Conservation (phyloP, 2,888 invertebrate species). For the Acrobasis repandana region DNA sequence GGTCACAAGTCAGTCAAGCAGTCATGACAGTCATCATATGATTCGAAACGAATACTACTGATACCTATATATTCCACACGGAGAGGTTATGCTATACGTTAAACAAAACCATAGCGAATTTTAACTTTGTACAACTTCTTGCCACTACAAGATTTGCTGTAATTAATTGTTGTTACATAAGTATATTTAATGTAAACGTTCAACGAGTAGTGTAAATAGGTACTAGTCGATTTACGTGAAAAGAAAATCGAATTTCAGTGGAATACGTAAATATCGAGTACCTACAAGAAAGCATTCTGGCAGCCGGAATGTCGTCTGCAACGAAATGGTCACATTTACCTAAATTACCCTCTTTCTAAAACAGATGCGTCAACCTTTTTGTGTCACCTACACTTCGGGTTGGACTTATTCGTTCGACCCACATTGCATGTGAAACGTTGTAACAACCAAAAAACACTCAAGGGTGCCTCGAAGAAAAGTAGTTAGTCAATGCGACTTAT, state of each 20-base stretch:
- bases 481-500: neutral
- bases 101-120: no score
- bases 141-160: no score
- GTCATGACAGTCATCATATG: no score
- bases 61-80: no score
- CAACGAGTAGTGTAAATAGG: no score
- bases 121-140: no score
- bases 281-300: neutral
- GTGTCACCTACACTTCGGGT: constrained; percentile 1
- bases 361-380: constrained; percentile 23
- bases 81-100: no score
- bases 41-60: no score
- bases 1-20: no score
- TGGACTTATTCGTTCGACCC: neutral
- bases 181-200: no score
- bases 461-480: neutral
- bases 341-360: constrained; percentile 10
- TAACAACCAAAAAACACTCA: neutral
- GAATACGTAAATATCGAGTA: constrained; percentile 9
- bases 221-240: neutral
- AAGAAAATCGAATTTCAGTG: constrained; percentile 3
- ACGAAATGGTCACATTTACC: constrained; percentile 9
- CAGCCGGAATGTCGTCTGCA: constrained; percentile 2
- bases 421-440: constrained; percentile 6
- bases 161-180: no score